Base-by-base conservation (phyloP, 2,113 vertebrate genomes). In the Hylia prasina region DNA sequence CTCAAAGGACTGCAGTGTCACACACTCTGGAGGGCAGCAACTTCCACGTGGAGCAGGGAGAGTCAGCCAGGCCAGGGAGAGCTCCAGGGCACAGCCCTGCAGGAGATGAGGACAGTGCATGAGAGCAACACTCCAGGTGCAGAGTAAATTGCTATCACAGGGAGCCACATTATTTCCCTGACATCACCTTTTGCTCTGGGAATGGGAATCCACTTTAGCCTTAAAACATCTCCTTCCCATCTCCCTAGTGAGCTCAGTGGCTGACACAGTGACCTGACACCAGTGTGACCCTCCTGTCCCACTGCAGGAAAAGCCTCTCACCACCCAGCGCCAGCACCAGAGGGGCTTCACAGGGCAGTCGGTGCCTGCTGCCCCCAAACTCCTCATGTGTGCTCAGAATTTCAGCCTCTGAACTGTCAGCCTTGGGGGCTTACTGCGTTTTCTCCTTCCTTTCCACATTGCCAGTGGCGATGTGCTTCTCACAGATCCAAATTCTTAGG, bases 381-480 rank as follows among this genome's bases (percentile, higher is more conserved):
- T 76, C 20, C 71, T 31, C 15, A 2, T 15, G 75, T 44, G 44
- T 7, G 1, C 78, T 84, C 87, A 75, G 84, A 76, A 85, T 78
- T 92, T 64, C 73, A 93, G 75, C 45, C 78, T 91, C 87, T 72
- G 78, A 93, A 76, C 58, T 65, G 21, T 22, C 31, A 45, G 75
- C 78, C 81, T 72, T 70, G 42, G 30, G 66, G 69, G 18, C 27
- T 79, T 77, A 83, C 77, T 66, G 68, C 4, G 0, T 68, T 94
- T 93, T 86, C 85, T 80, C 87, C 87, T 95, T 88, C 93, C 76
- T 66, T 76, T 81, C 94, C 82, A 88, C 79, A 78, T 75, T 90
- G 93, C 95, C 95, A 88, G 23, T 93, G 82, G 92, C 68, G 20
- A 94, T 77, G 71, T 77, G 63, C 96, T 93, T 85, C 68, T 50